phyloP scores from a whole-genome alignment of 1,140 invertebrate species.

The Coboldia fuscipes region DNA sequence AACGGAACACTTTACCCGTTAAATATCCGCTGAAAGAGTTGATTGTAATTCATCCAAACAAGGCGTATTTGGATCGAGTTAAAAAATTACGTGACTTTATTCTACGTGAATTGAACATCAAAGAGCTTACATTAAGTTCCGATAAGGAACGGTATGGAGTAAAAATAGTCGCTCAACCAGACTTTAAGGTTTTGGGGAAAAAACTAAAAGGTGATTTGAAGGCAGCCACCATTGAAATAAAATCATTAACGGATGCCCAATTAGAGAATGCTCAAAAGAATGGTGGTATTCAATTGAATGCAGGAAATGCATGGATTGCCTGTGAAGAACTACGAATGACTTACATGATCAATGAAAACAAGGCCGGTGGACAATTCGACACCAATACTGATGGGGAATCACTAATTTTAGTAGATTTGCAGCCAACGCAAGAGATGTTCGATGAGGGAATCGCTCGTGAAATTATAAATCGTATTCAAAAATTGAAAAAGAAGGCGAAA shows the following conservation, averaged over 20 bases:
- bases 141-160: conserved; percentile 92
- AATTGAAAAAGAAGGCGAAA: conserved; percentile 88
- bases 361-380: conserved; percentile 46
- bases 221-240: conserved; percentile 60
- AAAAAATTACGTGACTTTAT: conserved; percentile 68
- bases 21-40: conserved; percentile 95
- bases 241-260: conserved; percentile 55
- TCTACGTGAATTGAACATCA: conserved; percentile 85
- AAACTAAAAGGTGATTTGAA: conserved; percentile 80
- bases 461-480: conserved; percentile 91
- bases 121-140: conserved; percentile 63
- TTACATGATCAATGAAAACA: conserved; percentile 41
- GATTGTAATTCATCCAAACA: conserved; percentile 79
- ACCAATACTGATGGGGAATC: conserved; percentile 77
- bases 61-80: conserved; percentile 58
- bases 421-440: conserved; percentile 69
- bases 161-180: conserved; percentile 78
- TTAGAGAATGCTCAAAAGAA: too few relatives aligned
- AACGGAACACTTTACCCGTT: conserved; percentile 80
- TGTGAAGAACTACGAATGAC: conserved; percentile 68
- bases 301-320: too few relatives aligned
- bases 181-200: conserved; percentile 64
- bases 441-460: conserved; percentile 86
- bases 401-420: conserved; percentile 55
- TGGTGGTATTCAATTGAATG: too few relatives aligned